Percentiles rank a stretch among this genome's conserved stretches.
Conservation (phyloP, 1,140 invertebrate species). For the Tachypleus tridentatus region DNA sequence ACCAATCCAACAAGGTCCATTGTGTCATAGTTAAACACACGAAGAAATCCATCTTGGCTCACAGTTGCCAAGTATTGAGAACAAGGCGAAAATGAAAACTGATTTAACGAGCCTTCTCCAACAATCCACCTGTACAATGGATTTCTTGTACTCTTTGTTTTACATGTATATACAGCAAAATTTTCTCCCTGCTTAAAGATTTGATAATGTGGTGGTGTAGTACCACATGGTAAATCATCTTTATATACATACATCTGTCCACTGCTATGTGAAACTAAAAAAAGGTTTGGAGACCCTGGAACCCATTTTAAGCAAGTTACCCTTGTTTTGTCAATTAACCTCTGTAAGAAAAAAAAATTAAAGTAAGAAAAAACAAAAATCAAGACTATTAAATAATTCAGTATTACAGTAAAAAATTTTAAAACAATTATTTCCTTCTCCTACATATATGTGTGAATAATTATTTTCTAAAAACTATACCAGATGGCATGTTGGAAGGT, state of each 20-base stretch:
- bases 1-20: constrained; percentile 88
- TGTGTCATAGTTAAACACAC: constrained; percentile 93
- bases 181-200: constrained; percentile 90
- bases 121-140: constrained; percentile 76
- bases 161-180: constrained; percentile 87
- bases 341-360: constrained; percentile 46
- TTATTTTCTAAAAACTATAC: too few relatives aligned
- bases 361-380: constrained; percentile 33
- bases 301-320: constrained; percentile 99
- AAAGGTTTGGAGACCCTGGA: constrained; percentile 81
- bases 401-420: too few relatives aligned
- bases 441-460: too few relatives aligned
- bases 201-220: constrained; percentile 73
- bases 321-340: constrained; percentile 93
- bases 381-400: constrained; percentile 21
- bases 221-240: constrained; percentile 79
- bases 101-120: constrained; percentile 79
- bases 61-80: constrained; percentile 81
- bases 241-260: constrained; percentile 98
- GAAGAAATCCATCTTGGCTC: constrained; percentile 88
- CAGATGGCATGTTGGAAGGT: too few relatives aligned
- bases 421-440: too few relatives aligned
- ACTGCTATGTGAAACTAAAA: constrained; percentile 85
- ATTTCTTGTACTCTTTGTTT: constrained; percentile 91
- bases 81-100: constrained; percentile 95